Evolutionary conservation across 2,113 vertebrate genomes (phyloP), one percentile per base, ranked within the genome.

Genomic region (Poecilia latipinna): DNA sequence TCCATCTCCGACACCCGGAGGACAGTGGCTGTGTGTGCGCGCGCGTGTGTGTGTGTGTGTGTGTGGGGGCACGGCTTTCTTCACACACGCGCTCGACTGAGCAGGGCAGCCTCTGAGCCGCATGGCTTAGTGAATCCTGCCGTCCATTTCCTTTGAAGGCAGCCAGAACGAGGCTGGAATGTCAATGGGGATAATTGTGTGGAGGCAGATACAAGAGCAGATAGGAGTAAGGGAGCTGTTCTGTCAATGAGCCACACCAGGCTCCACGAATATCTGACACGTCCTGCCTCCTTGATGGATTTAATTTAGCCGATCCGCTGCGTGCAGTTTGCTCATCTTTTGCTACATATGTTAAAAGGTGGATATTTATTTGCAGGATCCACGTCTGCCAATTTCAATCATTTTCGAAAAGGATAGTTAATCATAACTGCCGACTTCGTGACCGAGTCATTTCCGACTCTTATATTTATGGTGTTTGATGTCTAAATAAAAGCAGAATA

Each of bases 161-260:
- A 87, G 78, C 73, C 42, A n/a, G 83, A 73, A 89, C 80, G 66
- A 80, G 78, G 75, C 77, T 70, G 70, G 91, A 92, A 93, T 94
- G 90, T 88, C 91, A 92, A 94, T 92, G 84, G 86, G 83, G 86
- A 92, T 92, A 88, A 92, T 93, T 90, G 89, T 84, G 75, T 75
- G 76, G 83, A 80, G 83, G 88, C 91, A 90, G 92, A 93, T 93
- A 90, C 92, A 88, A 89, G 89, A 80, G 79, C 80, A 88, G 92
- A 91, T 91, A 91, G 86, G 61, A 77, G 82, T 78, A 82, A 80
- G 70, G 67, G 85, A 82, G 82, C 78, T 72, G 74, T 76, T 87
- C 80, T 84, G 89, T 91, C 88, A 85, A 84, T 91, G 91, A 90
- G 88, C 79, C 82, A 65, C 84, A 72, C 74, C 63, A 33, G 62